Conservation (phyloP, 2,113 vertebrate genomes). For the Scomber scombrus region DNA sequence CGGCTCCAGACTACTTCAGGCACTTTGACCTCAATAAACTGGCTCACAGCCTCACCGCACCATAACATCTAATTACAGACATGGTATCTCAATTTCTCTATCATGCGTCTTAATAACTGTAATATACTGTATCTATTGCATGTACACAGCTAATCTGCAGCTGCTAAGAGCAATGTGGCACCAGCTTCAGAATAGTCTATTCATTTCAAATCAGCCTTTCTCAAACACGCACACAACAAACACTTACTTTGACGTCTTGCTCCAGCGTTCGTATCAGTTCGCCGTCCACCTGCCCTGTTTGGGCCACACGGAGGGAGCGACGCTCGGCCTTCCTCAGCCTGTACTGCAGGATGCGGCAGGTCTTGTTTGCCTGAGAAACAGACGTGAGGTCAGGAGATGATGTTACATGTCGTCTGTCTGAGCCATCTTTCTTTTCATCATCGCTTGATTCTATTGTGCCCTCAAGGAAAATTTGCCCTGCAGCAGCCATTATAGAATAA, state of each 20-base stretch:
- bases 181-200: not conserved
- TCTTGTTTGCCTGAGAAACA: constrained; percentile 90
- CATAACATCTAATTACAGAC: not conserved
- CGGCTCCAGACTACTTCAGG: not conserved
- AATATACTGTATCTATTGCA: not conserved
- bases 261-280: constrained; percentile 95
- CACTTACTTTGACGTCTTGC: constrained; percentile 95
- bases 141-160: not conserved
- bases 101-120: not conserved
- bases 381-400: not conserved
- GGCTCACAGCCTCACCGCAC: not conserved
- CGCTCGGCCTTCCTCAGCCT: constrained; percentile 96
- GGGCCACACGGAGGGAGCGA: constrained; percentile 94
- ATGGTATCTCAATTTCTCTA: not conserved
- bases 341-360: constrained; percentile 98
- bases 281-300: constrained; percentile 95
- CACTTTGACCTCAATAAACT: not conserved
- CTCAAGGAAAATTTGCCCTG: not conserved
- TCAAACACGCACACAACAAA: too few relatives aligned
- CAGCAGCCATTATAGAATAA: not conserved
- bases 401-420: not conserved
- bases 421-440: not conserved
- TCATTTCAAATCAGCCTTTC: not conserved
- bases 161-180: not conserved
- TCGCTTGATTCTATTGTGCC: not conserved